Base-by-base conservation (phyloP, 2,888 invertebrate species). In the Hyppa rectilinea region DNA sequence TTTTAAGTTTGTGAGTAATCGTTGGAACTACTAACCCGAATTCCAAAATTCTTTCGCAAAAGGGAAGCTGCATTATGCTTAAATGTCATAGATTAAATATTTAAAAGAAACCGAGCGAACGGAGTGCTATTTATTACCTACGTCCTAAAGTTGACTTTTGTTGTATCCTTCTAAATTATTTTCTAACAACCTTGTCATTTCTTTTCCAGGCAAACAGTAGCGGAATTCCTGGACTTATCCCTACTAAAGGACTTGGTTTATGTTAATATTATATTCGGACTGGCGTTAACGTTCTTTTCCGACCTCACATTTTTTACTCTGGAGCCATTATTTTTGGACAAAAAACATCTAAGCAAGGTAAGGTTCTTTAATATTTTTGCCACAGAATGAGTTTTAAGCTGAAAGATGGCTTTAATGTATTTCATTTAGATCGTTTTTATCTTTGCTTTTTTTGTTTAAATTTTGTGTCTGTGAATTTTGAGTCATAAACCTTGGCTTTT, bases 231-330 rank as follows among this genome's bases (percentile, higher is more conserved):
- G 40, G 97, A 97, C 87, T 89, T 97, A 71, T 96, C 96, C 0
- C 90, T 97, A 12, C 88, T 97, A 10, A 97, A 97, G 87, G 96
- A 97, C 80, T 94, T 96, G 23, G 94, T 96, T 38, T 97, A 97
- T 82, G 96, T 97, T 12, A 98, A 97, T 87, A 97, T 98, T 70
- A 96, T 97, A 61, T 88, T 97, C 43, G 98, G 98, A 49, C 96
- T 97, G 87, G 96, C 97, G 0, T 95, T 98, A 69, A 96, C 97
- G 5, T 96, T 97, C 74, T 97, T 97, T 69, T 96, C 97, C 7
- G 98, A 98, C 88, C 95, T 97, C 52, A 97, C 97, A 0, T 98
- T 98, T 88, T 96, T 97, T 81, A 97, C 97, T 0, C 87, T 98
- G 62, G 96, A 98, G 75, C 98, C 98, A 0, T 86, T 97, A 83